Percentiles rank a stretch among this genome's conserved stretches.
Evolutionary conservation across 2,113 vertebrate genomes (phyloP).

Genomic region (Myotis davidii): DNA sequence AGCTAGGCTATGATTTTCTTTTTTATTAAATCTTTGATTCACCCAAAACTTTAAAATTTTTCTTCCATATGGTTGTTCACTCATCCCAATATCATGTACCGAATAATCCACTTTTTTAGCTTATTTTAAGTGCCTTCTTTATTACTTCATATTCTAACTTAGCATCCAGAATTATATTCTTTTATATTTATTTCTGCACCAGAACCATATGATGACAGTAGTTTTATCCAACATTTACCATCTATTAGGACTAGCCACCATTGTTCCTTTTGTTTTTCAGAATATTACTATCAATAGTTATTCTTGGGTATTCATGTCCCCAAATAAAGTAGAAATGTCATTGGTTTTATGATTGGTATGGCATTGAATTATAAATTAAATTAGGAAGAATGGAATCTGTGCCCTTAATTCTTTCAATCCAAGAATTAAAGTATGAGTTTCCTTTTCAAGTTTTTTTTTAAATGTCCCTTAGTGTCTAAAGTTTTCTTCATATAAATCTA

Average conservation of each 20-base stretch:
- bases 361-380: slow-evolving; percentile 52
- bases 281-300: slow-evolving; percentile 41
- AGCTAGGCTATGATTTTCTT: too few relatives aligned
- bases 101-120: background rate
- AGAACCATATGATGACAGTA: background rate
- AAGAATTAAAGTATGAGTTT: slow-evolving; percentile 59
- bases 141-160: background rate
- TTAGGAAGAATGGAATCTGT: slow-evolving; percentile 53
- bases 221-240: background rate
- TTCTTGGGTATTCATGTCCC: slow-evolving; percentile 20
- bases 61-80: background rate
- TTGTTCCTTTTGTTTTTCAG: slow-evolving; percentile 52
- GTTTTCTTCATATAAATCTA: background rate
- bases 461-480: slow-evolving; percentile 13
- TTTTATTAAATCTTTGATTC: background rate
- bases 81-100: background rate
- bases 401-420: slow-evolving; percentile 49
- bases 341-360: slow-evolving; percentile 32
- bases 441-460: slow-evolving; percentile 50
- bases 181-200: background rate
- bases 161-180: background rate
- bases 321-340: slow-evolving; percentile 39
- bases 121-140: background rate
- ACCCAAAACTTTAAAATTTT: background rate
- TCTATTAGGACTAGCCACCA: slow-evolving; percentile 8